Evolutionary conservation across 2,113 vertebrate genomes (phyloP).

Genomic region (Atherinomorus stipes): DNA sequence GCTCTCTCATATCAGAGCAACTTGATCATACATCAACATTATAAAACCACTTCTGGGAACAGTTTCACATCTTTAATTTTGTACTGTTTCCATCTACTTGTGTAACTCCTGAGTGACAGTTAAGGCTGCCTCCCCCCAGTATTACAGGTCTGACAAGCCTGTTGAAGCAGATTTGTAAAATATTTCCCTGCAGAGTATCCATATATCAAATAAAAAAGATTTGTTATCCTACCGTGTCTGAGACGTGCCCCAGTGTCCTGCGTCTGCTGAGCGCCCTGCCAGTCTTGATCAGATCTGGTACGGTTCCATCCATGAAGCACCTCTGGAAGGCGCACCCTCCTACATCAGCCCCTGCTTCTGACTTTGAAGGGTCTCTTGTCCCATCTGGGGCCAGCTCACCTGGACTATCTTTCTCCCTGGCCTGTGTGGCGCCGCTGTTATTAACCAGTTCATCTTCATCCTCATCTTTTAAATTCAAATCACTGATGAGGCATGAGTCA

Average conservation of each 20-base stretch:
- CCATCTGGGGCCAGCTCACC: constrained; percentile 22
- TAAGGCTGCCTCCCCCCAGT: not conserved
- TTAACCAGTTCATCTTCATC: constrained; percentile 35
- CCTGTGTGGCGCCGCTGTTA: constrained; percentile 5
- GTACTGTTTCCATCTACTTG: not conserved
- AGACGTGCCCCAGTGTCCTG: constrained; percentile 79
- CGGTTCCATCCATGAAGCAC: constrained; percentile 53
- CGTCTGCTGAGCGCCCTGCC: constrained; percentile 75
- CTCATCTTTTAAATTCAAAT: constrained; percentile 27
- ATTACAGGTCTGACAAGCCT: constrained; percentile 26
- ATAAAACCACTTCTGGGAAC: not conserved
- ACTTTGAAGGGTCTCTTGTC: constrained; percentile 2
- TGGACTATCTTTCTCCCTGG: constrained; percentile 46
- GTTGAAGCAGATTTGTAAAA: not conserved
- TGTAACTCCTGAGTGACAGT: not conserved
- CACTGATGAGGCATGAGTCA: not conserved
- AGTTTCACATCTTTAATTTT: not conserved
- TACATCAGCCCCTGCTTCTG: not conserved
- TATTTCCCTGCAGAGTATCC: not conserved
- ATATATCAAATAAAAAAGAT: not conserved
- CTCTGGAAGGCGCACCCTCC: constrained; percentile 19
- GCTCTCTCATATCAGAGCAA: not conserved
- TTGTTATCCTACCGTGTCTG: constrained; percentile 70
- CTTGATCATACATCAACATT: not conserved
- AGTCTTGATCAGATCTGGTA: constrained; percentile 81